Base-by-base conservation (phyloP, 2,797 vertebrate species). In the Gephyroberyx darwinii region DNA sequence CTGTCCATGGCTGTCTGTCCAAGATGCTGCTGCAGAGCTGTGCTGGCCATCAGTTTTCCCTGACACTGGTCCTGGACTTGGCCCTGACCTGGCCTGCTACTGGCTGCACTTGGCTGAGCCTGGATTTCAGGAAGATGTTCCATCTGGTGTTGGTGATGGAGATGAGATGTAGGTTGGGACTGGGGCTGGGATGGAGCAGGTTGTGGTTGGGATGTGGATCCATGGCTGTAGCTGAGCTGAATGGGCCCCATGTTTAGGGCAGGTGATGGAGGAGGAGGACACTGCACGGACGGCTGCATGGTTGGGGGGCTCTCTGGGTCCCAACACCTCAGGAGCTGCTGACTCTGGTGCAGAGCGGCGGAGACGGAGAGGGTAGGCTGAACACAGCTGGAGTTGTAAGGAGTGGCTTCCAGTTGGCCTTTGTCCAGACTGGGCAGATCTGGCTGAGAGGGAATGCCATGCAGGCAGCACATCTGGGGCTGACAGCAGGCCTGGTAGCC, bases 381-480 rank as follows among this genome's bases (percentile, higher is more conserved):
- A 54, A 91, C 74, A 80, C 87, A 92, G 75, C 78, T 83, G 60
- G 88, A 88, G 61, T 87, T 50, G 79, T 89, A 91, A 55, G 90
- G 26, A 54, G 84, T 8, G 91, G 77, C 94, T 82, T 77, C 90
- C 78, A 52, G 85, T 77, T 84, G 81, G 74, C 85, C 89, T 60
- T 95, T 96, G 10, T 87, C 91, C 82, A 84, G 90, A 58, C 88
- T 89, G 5, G 78, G 37, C 89, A 93, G 69, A 87, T 89, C 89
- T 58, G 83, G 85, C 8, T 93, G 85, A 80, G 19, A 87, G 87
- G 83, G 86, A 67, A 95, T 78, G 76, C 95, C 95, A 68, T 93
- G 96, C 0, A 95, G 92, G 69, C 96, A 98, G 74, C 96, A 97
- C 67, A 94, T 45, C 3, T 96, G 93, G 0, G 91, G 83, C 76